Evolutionary conservation across 2,113 vertebrate genomes (phyloP).

Genomic region (Actinemys pallida): DNA sequence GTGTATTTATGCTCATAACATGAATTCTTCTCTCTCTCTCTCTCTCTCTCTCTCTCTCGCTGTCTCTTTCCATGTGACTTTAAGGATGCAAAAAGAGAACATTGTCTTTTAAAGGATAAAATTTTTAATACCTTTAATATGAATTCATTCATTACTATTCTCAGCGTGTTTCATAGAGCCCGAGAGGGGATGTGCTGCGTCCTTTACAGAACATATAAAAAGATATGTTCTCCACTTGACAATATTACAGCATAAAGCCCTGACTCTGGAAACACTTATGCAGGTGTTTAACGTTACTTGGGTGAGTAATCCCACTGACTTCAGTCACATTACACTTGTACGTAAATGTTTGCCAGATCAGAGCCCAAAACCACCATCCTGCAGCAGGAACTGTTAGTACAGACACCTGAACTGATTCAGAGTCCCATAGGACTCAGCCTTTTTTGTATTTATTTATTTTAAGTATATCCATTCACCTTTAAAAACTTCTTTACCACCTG

Average conservation of each 20-base stretch:
- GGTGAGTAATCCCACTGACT: background rate
- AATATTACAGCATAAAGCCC: background rate
- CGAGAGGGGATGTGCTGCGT: background rate
- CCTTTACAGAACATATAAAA: fast-evolving
- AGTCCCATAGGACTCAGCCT: background rate
- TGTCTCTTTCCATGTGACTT: background rate
- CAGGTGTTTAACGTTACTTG: background rate
- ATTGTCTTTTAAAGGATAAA: slow-evolving; percentile 24
- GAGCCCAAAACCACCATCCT: background rate
- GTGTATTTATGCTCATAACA: background rate
- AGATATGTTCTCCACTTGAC: background rate
- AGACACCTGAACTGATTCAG: background rate
- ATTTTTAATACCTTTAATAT: background rate
- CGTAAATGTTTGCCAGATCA: background rate
- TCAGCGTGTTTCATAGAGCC: background rate
- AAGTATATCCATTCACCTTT: background rate
- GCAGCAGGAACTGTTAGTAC: background rate
- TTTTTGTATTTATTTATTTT: background rate
- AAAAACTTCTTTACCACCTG: background rate
- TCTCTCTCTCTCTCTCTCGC: background rate
- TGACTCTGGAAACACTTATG: background rate
- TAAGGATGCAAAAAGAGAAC: background rate
- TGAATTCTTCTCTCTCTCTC: background rate
- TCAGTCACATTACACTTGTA: background rate
- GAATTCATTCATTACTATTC: background rate